Evolutionary conservation across 2,888 invertebrate species (phyloP), one percentile per base, ranked within the genome.

Genomic region (Andricus curvator): DNA sequence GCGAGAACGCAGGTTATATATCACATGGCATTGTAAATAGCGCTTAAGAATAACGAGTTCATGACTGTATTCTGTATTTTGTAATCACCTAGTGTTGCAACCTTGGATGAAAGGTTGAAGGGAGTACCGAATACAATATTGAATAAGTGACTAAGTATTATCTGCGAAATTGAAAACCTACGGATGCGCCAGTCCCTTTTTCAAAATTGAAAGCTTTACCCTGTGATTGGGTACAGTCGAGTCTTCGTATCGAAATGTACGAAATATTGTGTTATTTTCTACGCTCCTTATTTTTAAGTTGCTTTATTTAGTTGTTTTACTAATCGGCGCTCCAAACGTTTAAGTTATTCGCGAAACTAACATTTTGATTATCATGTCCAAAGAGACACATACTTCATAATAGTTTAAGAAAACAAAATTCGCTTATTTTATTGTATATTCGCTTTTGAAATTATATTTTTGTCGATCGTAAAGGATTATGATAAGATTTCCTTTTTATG

Each of bases 61-160:
- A 83, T 83, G 83, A 82, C 81, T 84, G 83, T 84, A 84, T 80
- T 83, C 82, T 79, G 83, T 83, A 84, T 81, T 82, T 84, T 80
- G 82, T 84, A 80, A 83, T 70, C 11, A 74, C 74, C 3, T 74
- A 56, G n/a, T 33, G 51, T 56, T 44, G 33, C 33, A 29, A 64
- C 0, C 17, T 64, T 17, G 2, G 25, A 6, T 17, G 29, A 64
- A 29, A 25, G 13, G 13, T 64, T 29, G 17, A 64, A 64, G 8
- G 17, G 29, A n/a, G 56, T 74, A 74, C 56, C 33, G 80, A 83
- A 80, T 84, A 83, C 84, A 68, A 83, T 81, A 84, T 79, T 79
- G 76, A 83, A 81, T 80, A 84, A 81, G 81, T 84, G 82, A 84
- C 82, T 81, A 84, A 84, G 82, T 84, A 84, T 84, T 84, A 84